Conservation (phyloP, 2,797 vertebrate genomes). For the Peromyscus aztecus region DNA sequence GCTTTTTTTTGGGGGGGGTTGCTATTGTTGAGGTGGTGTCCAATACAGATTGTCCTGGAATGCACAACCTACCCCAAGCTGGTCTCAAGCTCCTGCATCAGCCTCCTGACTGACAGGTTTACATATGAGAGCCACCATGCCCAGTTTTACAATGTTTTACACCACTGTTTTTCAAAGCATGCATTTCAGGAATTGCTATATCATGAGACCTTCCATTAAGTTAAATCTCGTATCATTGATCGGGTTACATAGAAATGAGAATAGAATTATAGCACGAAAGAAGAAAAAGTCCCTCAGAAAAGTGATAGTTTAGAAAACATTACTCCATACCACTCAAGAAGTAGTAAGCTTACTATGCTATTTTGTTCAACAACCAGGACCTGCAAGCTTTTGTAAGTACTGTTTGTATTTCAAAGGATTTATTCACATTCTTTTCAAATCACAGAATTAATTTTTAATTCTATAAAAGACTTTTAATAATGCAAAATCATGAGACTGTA, state of each 20-base stretch:
- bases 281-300: background rate
- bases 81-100: background rate
- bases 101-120: background rate
- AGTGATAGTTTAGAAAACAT: background rate
- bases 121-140: background rate
- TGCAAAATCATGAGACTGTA: constrained; percentile 71
- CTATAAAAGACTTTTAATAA: constrained; percentile 80
- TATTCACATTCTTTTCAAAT: constrained; percentile 80
- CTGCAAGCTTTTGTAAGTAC: constrained; percentile 72
- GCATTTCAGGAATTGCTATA: background rate
- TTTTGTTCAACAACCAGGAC: constrained; percentile 65
- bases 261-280: background rate
- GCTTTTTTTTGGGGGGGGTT: background rate
- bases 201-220: background rate
- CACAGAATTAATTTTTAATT: constrained; percentile 81
- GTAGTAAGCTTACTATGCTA: constrained; percentile 43
- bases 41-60: background rate
- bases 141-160: background rate
- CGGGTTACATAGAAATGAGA: constrained; percentile 45
- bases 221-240: background rate
- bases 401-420: constrained; percentile 78
- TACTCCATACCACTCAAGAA: constrained; percentile 29
- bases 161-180: background rate
- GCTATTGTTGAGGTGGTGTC: background rate
- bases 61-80: background rate